These are phyloP conservation scores for Scophthalmus maximus DNA, from an alignment of 2,113 vertebrate species.

Conservation along the genomic window DNA sequence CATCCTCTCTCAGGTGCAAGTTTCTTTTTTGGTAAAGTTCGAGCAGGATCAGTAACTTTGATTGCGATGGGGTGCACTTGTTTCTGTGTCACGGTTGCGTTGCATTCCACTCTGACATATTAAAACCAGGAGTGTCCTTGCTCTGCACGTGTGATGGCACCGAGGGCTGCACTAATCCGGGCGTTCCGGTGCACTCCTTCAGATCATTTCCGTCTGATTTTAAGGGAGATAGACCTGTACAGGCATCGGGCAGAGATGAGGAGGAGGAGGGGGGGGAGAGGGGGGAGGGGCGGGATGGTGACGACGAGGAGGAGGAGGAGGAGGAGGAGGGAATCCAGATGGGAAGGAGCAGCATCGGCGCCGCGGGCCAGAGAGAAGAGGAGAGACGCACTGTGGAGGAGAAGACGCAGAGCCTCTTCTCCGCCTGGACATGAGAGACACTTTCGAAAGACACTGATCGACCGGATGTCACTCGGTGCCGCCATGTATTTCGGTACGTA, in stretches of 20 bases:
- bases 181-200: slow-evolving; percentile 38
- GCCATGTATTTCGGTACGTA: slow-evolving; percentile 75
- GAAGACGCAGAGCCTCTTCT: slow-evolving; percentile 39
- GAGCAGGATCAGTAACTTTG: not conserved
- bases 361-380: slow-evolving; percentile 42
- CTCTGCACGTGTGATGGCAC: not conserved
- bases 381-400: slow-evolving; percentile 31
- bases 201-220: slow-evolving; percentile 43
- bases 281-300: slow-evolving; percentile 24
- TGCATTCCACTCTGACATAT: not conserved
- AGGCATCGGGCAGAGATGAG: slow-evolving; percentile 41
- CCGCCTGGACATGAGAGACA: slow-evolving; percentile 44
- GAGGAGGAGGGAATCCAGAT: slow-evolving; percentile 63
- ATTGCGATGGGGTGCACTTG: not conserved
- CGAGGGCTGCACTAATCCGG: slow-evolving; percentile 5
- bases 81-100: no score
- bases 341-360: slow-evolving; percentile 63
- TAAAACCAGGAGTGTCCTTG: no score
- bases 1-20: not conserved
- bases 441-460: slow-evolving; percentile 38
- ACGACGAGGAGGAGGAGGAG: slow-evolving; percentile 12
- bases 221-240: slow-evolving; percentile 33
- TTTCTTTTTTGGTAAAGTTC: no score
- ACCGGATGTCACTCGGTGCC: slow-evolving; percentile 34
- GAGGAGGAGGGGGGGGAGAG: slow-evolving; percentile 17